These are phyloP conservation scores for Drosophila subquinaria DNA, from an alignment of 2,888 invertebrate species.

Conservation along the genomic window DNA sequence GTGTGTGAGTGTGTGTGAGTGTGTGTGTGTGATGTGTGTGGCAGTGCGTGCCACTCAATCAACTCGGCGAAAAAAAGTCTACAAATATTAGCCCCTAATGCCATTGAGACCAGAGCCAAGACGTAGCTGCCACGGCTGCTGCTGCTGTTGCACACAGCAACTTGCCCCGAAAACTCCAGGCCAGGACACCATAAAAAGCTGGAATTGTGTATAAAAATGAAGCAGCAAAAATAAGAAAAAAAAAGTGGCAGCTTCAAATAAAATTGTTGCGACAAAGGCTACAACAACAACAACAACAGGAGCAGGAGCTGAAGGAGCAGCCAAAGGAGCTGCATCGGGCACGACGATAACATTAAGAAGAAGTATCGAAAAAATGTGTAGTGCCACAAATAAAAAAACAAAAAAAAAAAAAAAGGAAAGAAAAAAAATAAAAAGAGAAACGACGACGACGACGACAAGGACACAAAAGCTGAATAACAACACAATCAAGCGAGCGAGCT, in stretches of 20 bases:
- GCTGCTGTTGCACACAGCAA: slow-evolving; percentile 38
- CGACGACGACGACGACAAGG: slow-evolving; percentile 55
- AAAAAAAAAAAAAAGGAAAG: slow-evolving; percentile 35
- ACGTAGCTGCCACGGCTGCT: slow-evolving; percentile 32
- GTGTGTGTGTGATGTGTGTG: slow-evolving; percentile 63
- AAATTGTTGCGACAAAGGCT: slow-evolving; percentile 82
- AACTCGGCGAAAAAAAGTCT: slow-evolving; percentile 78
- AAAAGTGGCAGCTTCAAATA: slow-evolving; percentile 81
- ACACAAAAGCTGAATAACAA: slow-evolving; percentile 79
- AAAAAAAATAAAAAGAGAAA: slow-evolving; percentile 12
- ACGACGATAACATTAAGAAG: slow-evolving; percentile 79
- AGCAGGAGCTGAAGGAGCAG: slow-evolving; percentile 38
- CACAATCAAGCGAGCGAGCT: slow-evolving; percentile 73
- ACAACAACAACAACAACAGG: slow-evolving; percentile 40
- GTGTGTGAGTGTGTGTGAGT: slow-evolving; percentile 32
- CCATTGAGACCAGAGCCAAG: slow-evolving; percentile 75
- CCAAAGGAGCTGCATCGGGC: slow-evolving; percentile 69
- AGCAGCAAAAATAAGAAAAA: slow-evolving; percentile 53
- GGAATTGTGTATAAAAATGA: slow-evolving; percentile 81
- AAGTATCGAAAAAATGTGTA: slow-evolving; percentile 82
- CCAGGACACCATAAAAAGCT: slow-evolving; percentile 70
- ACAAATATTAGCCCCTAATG: slow-evolving; percentile 83
- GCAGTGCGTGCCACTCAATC: slow-evolving; percentile 81
- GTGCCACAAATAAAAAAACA: slow-evolving; percentile 58
- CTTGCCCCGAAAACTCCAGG: slow-evolving; percentile 25